Evolutionary conservation across 2,888 invertebrate species (phyloP).

Genomic region (Maniola hyperantus): DNA sequence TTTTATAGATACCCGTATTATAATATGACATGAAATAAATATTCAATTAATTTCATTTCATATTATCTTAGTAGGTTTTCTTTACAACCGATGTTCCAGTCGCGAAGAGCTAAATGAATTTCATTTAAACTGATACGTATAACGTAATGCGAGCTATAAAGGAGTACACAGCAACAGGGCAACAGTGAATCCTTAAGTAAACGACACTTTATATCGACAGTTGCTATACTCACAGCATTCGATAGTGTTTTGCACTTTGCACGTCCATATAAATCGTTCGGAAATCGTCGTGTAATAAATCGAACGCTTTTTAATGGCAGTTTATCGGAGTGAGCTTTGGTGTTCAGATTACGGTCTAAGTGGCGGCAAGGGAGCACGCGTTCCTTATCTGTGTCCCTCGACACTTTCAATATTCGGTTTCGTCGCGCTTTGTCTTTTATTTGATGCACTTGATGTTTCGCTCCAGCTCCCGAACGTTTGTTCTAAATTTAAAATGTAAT

Average conservation of each 20-base stretch:
- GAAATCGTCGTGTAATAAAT: constrained; percentile 81
- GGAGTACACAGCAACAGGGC: constrained; percentile 16
- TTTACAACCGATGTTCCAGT: no score
- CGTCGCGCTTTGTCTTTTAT: constrained; percentile 64
- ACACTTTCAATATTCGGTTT: constrained; percentile 82
- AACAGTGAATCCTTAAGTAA: constrained; percentile 37
- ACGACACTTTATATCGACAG: constrained; percentile 37
- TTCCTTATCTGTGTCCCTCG: constrained; percentile 76
- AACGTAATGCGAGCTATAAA: constrained; percentile 26
- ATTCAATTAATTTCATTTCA: not conserved
- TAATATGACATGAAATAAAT: not conserved
- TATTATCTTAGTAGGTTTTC: not conserved
- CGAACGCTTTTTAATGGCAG: constrained; percentile 82
- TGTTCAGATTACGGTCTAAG: constrained; percentile 81
- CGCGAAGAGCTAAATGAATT: constrained; percentile 7
- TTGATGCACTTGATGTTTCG: constrained; percentile 54
- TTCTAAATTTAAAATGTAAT: constrained; percentile 4
- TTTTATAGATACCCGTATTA: no score
- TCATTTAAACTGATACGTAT: constrained; percentile 16
- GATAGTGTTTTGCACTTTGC: constrained; percentile 44
- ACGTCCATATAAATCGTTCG: constrained; percentile 57
- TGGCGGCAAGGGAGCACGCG: constrained; percentile 78
- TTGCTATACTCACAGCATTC: constrained; percentile 36
- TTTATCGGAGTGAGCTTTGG: constrained; percentile 81
- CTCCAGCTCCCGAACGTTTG: constrained; percentile 39